These are phyloP conservation scores for Caenorhabditis tropicalis DNA, from an alignment of 1,140 invertebrate species.

Conservation along the genomic window DNA sequence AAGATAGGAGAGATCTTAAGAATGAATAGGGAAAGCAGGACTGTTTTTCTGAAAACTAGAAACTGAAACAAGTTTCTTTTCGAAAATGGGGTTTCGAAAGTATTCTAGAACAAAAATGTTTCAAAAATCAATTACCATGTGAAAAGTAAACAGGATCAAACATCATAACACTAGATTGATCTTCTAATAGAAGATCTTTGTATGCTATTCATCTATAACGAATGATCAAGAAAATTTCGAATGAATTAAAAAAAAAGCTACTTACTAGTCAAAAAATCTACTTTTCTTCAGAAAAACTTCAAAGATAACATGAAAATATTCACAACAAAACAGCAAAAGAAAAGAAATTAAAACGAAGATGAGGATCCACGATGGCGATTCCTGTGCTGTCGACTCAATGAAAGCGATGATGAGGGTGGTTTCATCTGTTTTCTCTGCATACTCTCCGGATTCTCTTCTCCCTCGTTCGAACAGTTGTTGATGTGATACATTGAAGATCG, in stretches of 20 bases:
- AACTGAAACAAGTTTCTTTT: neutral
- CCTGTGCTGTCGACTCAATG: neutral
- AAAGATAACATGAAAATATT: neutral
- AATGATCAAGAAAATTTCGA: neutral
- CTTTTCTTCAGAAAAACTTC: no score
- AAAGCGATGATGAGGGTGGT: neutral
- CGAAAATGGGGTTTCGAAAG: neutral
- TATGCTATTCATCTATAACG: neutral
- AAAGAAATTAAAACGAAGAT: neutral
- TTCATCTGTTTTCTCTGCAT: neutral
- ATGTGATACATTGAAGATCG: conserved; percentile 37
- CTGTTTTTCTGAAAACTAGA: neutral
- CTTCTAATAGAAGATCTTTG: no score
- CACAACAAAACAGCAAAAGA: neutral
- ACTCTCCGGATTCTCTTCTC: neutral
- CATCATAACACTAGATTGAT: no score
- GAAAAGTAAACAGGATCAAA: no score
- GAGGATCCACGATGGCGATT: neutral
- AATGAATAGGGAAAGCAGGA: no score
- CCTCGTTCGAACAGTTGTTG: conserved; percentile 19
- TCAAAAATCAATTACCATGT: no score
- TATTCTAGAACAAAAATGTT: no score
- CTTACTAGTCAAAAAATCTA: no score
- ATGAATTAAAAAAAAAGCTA: no score
- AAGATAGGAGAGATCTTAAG: neutral